Conservation (phyloP, 2,797 vertebrate genomes). For the Gymnodraco acuticeps region DNA sequence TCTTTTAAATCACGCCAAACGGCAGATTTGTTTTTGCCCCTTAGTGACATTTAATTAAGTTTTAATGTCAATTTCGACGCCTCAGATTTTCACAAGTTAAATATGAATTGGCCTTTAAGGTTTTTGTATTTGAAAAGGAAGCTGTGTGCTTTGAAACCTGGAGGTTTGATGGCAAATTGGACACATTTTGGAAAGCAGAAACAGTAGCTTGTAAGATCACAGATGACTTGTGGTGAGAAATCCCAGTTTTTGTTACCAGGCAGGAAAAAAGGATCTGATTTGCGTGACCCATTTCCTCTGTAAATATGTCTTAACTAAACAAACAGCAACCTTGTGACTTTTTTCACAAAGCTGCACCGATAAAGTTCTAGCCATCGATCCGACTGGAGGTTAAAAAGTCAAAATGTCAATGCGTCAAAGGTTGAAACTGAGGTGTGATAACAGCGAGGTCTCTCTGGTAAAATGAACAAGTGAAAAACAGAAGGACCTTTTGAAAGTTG, state of each 20-base stretch:
- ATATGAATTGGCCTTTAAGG: neutral
- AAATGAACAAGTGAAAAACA: neutral
- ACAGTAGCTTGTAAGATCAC: neutral
- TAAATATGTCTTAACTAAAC: constrained; percentile 5
- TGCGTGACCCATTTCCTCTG: neutral
- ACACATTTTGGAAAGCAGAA: neutral
- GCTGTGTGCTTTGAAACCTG: neutral
- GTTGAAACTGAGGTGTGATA: constrained; percentile 28
- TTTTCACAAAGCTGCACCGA: constrained; percentile 4
- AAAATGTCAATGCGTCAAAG: constrained; percentile 46
- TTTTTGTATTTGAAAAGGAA: neutral
- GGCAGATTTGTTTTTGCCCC: neutral
- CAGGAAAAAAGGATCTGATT: neutral
- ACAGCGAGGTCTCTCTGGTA: neutral
- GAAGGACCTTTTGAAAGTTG: neutral
- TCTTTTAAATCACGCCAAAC: neutral
- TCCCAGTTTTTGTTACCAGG: neutral
- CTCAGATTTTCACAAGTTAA: neutral
- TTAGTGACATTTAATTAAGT: neutral
- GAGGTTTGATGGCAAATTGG: neutral
- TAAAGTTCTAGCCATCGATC: constrained; percentile 6
- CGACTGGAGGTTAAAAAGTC: constrained; percentile 24
- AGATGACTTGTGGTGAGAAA: neutral
- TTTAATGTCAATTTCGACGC: neutral
- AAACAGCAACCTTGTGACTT: neutral